Evolutionary conservation across 2,113 vertebrate genomes (phyloP).

Genomic region (Gasterosteus aculeatus): DNA sequence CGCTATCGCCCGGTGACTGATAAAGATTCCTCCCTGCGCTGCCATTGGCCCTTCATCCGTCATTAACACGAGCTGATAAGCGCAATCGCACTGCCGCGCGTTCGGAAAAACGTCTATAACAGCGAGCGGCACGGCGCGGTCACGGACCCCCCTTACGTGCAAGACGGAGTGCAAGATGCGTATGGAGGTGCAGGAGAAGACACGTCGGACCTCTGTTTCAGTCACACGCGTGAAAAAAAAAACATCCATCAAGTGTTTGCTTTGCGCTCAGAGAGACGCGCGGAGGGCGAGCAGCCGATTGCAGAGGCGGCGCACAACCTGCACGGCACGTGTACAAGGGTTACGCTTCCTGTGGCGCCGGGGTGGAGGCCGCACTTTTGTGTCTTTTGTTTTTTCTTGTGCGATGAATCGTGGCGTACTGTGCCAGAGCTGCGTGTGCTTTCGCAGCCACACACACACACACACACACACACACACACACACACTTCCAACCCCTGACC

Average conservation of each 20-base stretch:
- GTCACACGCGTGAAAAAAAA: too few relatives aligned
- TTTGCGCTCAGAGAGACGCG: background rate
- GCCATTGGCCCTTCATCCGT: background rate
- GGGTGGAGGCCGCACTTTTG: background rate
- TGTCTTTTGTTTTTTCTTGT: background rate
- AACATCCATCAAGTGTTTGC: background rate
- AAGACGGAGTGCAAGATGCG: too few relatives aligned
- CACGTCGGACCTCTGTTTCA: too few relatives aligned
- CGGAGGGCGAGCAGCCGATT: background rate
- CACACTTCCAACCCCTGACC: conserved; percentile 41
- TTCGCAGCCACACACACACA: background rate
- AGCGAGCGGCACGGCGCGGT: too few relatives aligned
- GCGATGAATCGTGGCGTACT: background rate
- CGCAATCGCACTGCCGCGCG: background rate
- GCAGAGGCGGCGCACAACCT: background rate
- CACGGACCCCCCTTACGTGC: too few relatives aligned
- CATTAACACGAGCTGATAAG: background rate
- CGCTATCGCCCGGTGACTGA: background rate
- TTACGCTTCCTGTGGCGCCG: background rate
- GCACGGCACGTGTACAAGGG: background rate
- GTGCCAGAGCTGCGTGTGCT: background rate
- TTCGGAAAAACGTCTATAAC: too few relatives aligned
- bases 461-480: conserved; percentile 17
- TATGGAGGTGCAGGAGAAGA: too few relatives aligned
- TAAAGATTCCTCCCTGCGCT: background rate